A percentile compares a stretch with the other conserved stretches of the same genome.
Conservation (phyloP, 53 echinoderm and acorn worm genomes). For the Henricia sp. region DNA sequence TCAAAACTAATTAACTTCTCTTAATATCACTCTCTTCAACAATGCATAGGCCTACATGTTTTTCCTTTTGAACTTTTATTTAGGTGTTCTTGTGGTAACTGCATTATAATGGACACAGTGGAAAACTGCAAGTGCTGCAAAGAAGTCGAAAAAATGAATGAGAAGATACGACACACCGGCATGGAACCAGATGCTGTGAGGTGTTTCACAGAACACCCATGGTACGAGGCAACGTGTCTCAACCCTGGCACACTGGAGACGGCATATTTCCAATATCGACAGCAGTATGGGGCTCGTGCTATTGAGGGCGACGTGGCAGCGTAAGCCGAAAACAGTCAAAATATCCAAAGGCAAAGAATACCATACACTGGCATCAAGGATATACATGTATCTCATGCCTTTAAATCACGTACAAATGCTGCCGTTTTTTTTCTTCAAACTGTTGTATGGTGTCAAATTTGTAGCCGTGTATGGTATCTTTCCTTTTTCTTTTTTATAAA, state of each 20-base stretch:
- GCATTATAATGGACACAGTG: not conserved
- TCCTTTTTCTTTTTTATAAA: too few relatives aligned
- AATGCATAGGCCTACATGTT: too few relatives aligned
- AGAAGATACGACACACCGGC: not conserved
- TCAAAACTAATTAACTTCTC: not conserved
- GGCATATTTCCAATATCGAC: not conserved
- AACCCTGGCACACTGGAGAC: slow-evolving; percentile 24
- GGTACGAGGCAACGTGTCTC: slow-evolving; percentile 31
- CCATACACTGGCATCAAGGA: not conserved
- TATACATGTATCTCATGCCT: not conserved
- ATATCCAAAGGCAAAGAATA: not conserved
- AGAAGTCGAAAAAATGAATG: not conserved
- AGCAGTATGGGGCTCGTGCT: slow-evolving; percentile 15
- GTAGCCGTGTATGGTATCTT: too few relatives aligned
- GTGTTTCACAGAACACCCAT: slow-evolving; percentile 34
- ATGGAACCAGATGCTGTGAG: not conserved
- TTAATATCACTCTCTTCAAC: not conserved
- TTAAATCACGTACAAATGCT: too few relatives aligned
- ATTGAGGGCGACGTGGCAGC: slow-evolving; percentile 16
- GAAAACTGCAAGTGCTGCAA: slow-evolving; percentile 2
- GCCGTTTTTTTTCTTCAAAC: too few relatives aligned
- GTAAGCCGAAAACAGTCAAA: not conserved
- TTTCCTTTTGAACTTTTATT: not conserved
- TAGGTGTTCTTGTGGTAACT: slow-evolving; percentile 1
- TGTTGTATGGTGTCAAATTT: too few relatives aligned